Evolutionary conservation across 1,140 invertebrate species (phyloP), one percentile per base, ranked within the genome.

Genomic region (Procambarus virginalis): DNA sequence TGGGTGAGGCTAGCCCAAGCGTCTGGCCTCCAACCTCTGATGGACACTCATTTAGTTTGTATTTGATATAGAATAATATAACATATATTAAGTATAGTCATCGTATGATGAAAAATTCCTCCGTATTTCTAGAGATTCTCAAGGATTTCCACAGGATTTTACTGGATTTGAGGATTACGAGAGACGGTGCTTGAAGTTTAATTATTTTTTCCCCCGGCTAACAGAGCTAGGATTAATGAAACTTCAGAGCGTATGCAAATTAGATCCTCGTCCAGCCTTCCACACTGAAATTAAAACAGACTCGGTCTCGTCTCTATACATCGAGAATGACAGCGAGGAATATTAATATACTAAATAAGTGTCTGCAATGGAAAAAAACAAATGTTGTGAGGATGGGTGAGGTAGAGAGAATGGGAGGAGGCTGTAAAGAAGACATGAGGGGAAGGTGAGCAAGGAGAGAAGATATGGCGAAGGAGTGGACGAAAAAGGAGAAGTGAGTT

Each of bases 221-320:
- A 73, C 68, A 73, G n/a, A 73, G 68, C 10, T 2, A 8, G 68
- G 68, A 73, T 73, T 73, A 73, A 73, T 34, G 20, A 73, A 73
- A 73, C 68, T 73, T 73, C n/a, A 73, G 14, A 34, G 22, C n/a
- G 68, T 73, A 73, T 73, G 68, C 68, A 73, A 73, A 73, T 73
- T 73, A 73, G 68, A 73, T 73, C 68, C n/a, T 73, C 68, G 14
- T 8, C 10, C 5, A 17, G 5, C 68, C 68, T 34, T 34, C n/a
- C 68, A 73, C n/a, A 34, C 5, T 9, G 8, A 5, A 34, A 73
- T 20, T 34, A 8, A 22, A 22, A 73, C 68, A 34, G 14, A 22
- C 6, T 73, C 68, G 2, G 14, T 4, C 68, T 73, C 68, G 34
- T 34, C 68, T 34, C 20, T 17, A 68, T 68, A 68, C 64, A 68